Base-by-base conservation (phyloP, 2,888 invertebrate genomes). In the Bombylius discolor region DNA sequence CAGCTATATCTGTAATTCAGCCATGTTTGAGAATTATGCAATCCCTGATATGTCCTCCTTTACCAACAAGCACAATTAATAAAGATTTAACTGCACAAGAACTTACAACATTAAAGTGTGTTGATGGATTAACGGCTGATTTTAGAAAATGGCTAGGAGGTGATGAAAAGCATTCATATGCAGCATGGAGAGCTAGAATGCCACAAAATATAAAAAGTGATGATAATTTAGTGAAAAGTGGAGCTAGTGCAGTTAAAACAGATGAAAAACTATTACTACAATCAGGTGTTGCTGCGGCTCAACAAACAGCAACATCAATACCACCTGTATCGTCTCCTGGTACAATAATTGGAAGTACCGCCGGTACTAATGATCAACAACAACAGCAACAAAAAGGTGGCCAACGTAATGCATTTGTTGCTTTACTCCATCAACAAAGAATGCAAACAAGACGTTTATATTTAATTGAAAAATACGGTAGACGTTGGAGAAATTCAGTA, bases 21-120 rank as follows among this genome's bases (percentile, higher is more conserved):
- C 97, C 97, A 0, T 96, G 96, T 71, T 77, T 97, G 60, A 87
- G 93, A 63, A 95, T 97, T 63, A 81, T 97, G 71, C 88, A 91
- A 66, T 82, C 84, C 58, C 76, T 92, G 13, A 89, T 94, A 70
- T 82, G 83, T 63, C 85, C 85, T 0, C 77, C 78, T 11, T 76
- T 79, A 56, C 78, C 78, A 0, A 68, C 73, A 6, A 77, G 78
- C 8, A 80, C 80, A 65, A 76, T 77, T 51, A 77, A 79, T 63
- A 80, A 80, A 65, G 79, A 79, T 62, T 74, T 79, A 60, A 72
- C 74, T 13, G 71, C 77, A 1, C 78, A 78, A 13, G 78, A 78
- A 31, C 62, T 80, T 31, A 76, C 80, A 1, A 78, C 78, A 6
- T 71, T 81, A 13, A 75, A 77, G 49, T 75, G 78, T 23, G 74